Conservation (phyloP, 2,797 vertebrate genomes). For the Anguilla pacifica region DNA sequence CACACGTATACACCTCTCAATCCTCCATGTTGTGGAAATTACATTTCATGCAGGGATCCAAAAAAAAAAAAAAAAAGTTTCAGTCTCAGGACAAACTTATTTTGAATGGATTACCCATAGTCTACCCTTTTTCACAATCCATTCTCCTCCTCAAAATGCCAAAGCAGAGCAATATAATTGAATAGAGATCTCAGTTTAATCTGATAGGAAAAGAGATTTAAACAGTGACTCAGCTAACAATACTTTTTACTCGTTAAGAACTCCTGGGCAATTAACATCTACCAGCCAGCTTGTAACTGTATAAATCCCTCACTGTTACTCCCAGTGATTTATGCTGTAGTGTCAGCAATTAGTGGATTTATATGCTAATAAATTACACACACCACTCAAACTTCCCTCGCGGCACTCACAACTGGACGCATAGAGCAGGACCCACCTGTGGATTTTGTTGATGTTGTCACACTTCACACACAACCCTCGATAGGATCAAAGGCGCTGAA, state of each 20-base stretch:
- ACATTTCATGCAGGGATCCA: neutral
- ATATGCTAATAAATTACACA: slow-evolving; percentile 21
- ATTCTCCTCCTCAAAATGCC: neutral
- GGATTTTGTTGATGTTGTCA: slow-evolving; percentile 22
- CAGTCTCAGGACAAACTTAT: neutral
- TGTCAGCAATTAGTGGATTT: slow-evolving; percentile 24
- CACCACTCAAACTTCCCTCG: slow-evolving; percentile 2
- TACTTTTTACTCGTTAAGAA: neutral
- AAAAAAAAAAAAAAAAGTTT: neutral
- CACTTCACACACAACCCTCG: neutral
- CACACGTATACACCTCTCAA: neutral
- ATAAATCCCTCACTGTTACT: neutral
- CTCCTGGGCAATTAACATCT: neutral
- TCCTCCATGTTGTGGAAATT: neutral
- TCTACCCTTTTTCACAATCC: neutral
- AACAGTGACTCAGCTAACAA: neutral
- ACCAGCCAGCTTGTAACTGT: neutral
- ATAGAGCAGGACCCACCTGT: slow-evolving; percentile 18
- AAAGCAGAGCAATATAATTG: neutral
- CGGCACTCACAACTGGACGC: slow-evolving; percentile 25
- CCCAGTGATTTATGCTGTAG: slow-evolving; percentile 15
- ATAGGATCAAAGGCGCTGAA: slow-evolving; percentile 18
- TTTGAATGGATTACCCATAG: neutral
- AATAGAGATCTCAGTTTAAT: neutral
- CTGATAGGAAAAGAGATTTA: slow-evolving; percentile 19